phyloP scores from a whole-genome alignment of 2,113 vertebrate genomes.

The Mus pahari region DNA sequence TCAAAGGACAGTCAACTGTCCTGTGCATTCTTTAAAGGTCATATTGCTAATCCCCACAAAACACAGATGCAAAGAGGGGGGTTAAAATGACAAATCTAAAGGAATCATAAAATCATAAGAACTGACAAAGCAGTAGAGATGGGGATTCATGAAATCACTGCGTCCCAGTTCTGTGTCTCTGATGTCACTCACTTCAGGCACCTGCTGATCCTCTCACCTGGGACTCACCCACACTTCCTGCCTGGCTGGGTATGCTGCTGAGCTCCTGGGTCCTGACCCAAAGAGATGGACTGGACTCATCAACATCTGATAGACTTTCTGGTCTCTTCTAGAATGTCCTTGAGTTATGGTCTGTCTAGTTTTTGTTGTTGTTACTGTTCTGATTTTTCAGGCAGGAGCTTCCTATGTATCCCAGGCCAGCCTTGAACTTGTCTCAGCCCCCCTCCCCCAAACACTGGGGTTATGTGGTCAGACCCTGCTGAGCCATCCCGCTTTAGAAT shows the following conservation, averaged over 20 bases:
- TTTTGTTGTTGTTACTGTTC: background rate
- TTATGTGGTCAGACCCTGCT: background rate
- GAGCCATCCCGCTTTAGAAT: background rate
- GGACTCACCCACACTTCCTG: background rate
- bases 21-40: background rate
- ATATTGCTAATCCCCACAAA: background rate
- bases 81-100: background rate
- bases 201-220: background rate
- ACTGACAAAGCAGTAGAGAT: background rate
- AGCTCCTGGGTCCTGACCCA: background rate
- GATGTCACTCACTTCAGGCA: background rate
- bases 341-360: background rate
- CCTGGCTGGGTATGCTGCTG: background rate
- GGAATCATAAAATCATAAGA: background rate
- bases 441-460: background rate
- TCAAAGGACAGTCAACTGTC: background rate
- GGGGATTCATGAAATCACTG: background rate
- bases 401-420: background rate
- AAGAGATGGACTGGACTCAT: conserved; percentile 7
- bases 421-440: background rate
- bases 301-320: background rate
- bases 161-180: background rate
- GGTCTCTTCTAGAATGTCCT: conserved; percentile 10
- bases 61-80: background rate
- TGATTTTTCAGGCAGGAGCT: background rate